A percentile compares a stretch with the other conserved stretches of the same genome.
phyloP scores from a whole-genome alignment of 2,888 invertebrate genomes.

The Dasypogon diadema region DNA sequence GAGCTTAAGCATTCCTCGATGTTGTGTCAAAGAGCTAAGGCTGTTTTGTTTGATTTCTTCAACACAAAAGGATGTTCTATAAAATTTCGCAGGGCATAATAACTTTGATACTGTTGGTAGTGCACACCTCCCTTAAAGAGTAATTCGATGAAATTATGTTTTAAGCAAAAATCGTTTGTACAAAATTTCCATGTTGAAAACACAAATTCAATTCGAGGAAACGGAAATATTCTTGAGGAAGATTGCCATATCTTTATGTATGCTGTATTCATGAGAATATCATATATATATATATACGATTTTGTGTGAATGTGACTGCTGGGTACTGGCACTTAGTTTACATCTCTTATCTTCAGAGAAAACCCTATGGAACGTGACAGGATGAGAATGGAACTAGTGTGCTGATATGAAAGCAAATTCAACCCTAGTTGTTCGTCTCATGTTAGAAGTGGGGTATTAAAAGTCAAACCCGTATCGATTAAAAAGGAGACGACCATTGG shows the following conservation, averaged over 20 bases:
- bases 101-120: too few species aligned
- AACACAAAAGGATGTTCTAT: too few species aligned
- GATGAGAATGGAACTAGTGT: neutral
- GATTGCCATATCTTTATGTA: neutral
- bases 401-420: neutral
- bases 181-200: constrained; percentile 3
- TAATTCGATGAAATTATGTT: constrained; percentile 4
- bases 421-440: neutral
- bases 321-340: neutral
- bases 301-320: neutral
- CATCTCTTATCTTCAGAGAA: neutral
- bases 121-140: too few species aligned
- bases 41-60: too few species aligned
- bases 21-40: too few species aligned
- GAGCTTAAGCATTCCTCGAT: too few species aligned
- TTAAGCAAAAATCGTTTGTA: neutral
- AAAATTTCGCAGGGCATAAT: too few species aligned
- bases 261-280: too few species aligned
- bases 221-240: neutral
- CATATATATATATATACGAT: neutral
- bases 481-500: constrained; percentile 16
- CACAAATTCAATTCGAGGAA: constrained; percentile 16
- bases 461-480: constrained; percentile 47
- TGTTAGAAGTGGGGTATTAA: constrained; percentile 11
- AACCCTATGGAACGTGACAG: constrained; percentile 3